Evolutionary conservation across 2,113 vertebrate species (phyloP).

Genomic region (Fregetta grallaria): DNA sequence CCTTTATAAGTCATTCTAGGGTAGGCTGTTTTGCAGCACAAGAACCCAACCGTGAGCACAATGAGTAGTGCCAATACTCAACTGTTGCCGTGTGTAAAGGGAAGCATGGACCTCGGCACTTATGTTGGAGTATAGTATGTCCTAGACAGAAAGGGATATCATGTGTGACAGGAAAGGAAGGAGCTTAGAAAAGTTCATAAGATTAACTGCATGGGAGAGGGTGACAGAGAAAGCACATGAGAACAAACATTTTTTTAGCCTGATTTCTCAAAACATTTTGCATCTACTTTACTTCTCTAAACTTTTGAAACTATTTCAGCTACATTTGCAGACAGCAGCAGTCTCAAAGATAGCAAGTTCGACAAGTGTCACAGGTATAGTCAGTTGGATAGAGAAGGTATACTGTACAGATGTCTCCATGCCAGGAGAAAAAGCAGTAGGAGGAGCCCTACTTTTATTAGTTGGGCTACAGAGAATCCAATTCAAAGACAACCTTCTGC

Average conservation of each 20-base stretch:
- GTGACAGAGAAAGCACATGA: neutral
- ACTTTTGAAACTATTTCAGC: neutral
- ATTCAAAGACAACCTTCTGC: neutral
- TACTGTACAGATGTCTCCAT: neutral
- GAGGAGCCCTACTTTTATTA: neutral
- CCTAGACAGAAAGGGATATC: neutral
- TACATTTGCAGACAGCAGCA: neutral
- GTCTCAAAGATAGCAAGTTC: neutral
- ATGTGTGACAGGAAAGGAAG: neutral
- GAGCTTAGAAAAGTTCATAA: neutral
- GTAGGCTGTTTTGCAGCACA: neutral
- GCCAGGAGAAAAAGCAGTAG: neutral
- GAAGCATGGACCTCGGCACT: neutral
- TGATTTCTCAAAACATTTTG: neutral
- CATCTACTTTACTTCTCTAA: neutral
- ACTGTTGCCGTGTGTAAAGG: neutral
- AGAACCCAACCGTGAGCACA: neutral
- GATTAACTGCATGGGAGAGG: neutral
- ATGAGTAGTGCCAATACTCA: neutral
- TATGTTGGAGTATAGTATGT: accelerated
- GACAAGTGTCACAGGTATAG: neutral
- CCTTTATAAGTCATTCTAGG: neutral
- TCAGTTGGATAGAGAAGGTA: neutral
- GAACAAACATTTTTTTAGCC: neutral
- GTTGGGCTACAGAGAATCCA: neutral